Conservation (phyloP, 2,113 vertebrate species). For the Verasper variegatus region DNA sequence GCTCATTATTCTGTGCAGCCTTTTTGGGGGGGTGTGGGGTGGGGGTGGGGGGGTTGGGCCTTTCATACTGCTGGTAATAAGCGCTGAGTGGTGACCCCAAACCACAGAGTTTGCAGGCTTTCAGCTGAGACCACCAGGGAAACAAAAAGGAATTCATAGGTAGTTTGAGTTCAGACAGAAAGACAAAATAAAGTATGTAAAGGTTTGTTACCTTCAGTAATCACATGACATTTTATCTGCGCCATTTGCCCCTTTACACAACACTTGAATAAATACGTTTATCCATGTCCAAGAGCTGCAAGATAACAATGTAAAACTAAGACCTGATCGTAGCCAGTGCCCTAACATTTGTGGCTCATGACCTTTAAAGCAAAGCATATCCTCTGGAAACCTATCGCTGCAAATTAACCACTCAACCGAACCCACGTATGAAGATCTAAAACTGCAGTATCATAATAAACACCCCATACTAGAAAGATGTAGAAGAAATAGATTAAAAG, state of each 20-base stretch:
- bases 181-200: too few species aligned
- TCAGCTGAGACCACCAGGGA: background rate
- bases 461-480: background rate
- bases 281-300: background rate
- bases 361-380: background rate
- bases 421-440: background rate
- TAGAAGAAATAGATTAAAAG: background rate
- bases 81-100: conserved; percentile 43
- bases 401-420: background rate
- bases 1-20: conserved; percentile 70
- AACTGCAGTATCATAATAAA: background rate
- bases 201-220: background rate
- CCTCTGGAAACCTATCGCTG: too few species aligned
- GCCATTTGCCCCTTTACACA: background rate
- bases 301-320: background rate
- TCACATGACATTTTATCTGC: background rate
- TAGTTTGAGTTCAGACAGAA: too few species aligned
- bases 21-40: conserved; percentile 2
- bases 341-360: background rate
- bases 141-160: background rate
- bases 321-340: too few species aligned
- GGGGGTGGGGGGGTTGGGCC: conserved; percentile 44
- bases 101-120: conserved; percentile 24
- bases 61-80: conserved; percentile 52
- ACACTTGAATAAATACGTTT: background rate